These are phyloP conservation scores for Trachops cirrhosus DNA, from an alignment of 2,797 vertebrate genomes.

Conservation along the genomic window DNA sequence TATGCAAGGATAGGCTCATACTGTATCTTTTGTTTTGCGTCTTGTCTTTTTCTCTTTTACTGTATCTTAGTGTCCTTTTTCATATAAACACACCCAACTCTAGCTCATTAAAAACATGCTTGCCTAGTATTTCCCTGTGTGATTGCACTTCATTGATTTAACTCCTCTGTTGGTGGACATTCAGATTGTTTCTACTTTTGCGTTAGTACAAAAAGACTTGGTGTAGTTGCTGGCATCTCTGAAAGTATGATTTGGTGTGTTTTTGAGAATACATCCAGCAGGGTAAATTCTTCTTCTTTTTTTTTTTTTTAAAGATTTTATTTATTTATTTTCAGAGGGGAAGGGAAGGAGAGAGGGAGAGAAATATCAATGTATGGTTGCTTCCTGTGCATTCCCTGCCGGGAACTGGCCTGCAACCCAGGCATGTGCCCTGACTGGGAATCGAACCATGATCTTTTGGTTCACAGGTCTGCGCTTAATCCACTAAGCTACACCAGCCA, in stretches of 20 bases:
- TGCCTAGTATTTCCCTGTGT: not conserved
- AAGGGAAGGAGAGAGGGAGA: too few relatives aligned
- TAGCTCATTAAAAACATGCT: not conserved
- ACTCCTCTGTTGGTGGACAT: not conserved
- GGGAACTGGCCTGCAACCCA: too few relatives aligned
- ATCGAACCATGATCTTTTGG: too few relatives aligned
- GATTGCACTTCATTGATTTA: not conserved
- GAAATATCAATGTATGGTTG: too few relatives aligned
- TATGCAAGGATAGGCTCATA: not conserved
- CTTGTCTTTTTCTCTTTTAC: not conserved
- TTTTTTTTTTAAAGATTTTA: too few relatives aligned
- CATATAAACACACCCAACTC: not conserved
- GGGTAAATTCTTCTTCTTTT: not conserved
- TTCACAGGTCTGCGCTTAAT: too few relatives aligned
- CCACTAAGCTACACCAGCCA: too few relatives aligned
- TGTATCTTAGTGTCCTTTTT: not conserved
- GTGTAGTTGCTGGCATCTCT: not conserved
- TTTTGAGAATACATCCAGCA: not conserved
- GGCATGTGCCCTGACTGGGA: too few relatives aligned
- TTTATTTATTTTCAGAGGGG: too few relatives aligned
- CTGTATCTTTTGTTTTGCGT: not conserved
- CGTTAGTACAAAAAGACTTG: not conserved
- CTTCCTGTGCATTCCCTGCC: too few relatives aligned
- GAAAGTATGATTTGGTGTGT: not conserved
- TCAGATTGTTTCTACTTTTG: constrained; percentile 25